Base-by-base conservation (phyloP, 2,888 invertebrate genomes). In the Hesperia comma region DNA sequence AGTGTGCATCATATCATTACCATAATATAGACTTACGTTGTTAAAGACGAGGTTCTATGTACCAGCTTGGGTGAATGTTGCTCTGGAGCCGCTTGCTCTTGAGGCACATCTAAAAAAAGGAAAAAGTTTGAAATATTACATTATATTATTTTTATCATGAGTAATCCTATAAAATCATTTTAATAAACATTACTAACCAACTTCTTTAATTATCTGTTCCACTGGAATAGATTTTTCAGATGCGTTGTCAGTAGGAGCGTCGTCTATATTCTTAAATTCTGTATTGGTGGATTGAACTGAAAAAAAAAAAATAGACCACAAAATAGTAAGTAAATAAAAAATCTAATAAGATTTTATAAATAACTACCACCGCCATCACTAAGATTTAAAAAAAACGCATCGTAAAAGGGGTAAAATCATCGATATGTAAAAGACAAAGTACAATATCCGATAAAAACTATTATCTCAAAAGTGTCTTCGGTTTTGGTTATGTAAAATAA, bases 21-120 rank as follows among this genome's bases (percentile, higher is more conserved):
- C 10, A 14, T 12, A 19, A 40, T 6, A 15, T 57, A 14, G 64
- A 73, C 88, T 86, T 83, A 94, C 80, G 94, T 93, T 6, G 93
- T 94, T 41, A 94, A 78, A 32, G 94, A 95, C 10, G 94, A 94
- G 49, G 93, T 93, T 74, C 95, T 94, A 74, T 95, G 95, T 32
- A 94, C 84, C 41, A 95, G 82, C 74, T 93, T 92, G n/a, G 89
- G 87, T 6, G 93, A 87, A 7, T 80, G 79, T 6, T 80, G 78
- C 26, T 74, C 82, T 2, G 78, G 43, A 2, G 79, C 75, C 0
- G 79, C 77, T 67, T 80, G 77, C 54, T 90, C 87, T 77, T 84
- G 87, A 32, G 88, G 79, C 0, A 80, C 75, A 70, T 90, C 92
- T 92, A 32, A 14, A 32, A 14, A 54, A 33, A 4, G 10, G 14